Evolutionary conservation across 2,888 invertebrate genomes (phyloP).

Genomic region (Drosophila neonasuta): DNA sequence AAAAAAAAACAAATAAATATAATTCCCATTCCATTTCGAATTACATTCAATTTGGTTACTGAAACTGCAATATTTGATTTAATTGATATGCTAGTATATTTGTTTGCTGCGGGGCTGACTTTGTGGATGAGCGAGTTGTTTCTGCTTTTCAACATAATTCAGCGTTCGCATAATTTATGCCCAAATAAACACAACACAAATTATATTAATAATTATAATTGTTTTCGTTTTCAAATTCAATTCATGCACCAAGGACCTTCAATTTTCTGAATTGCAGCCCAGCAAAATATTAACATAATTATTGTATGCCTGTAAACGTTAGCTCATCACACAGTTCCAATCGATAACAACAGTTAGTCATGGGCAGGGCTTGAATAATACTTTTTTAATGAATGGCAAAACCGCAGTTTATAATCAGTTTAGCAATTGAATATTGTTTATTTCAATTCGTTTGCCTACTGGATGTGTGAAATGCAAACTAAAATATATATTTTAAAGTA

Average conservation of each 20-base stretch:
- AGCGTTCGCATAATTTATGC: conserved; percentile 55
- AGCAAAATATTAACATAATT: conserved; percentile 45
- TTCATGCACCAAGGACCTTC: conserved; percentile 26
- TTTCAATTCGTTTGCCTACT: conserved; percentile 3
- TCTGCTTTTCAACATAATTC: conserved; percentile 47
- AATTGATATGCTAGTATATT: conserved; percentile 58
- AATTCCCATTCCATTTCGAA: conserved; percentile 4
- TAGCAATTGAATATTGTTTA: conserved; percentile 38
- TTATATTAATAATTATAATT: conserved; percentile 54
- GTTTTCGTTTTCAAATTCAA: conserved; percentile 29
- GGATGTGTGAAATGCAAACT: conserved; percentile 1
- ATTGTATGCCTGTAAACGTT: conserved; percentile 23
- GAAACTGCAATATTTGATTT: conserved; percentile 23
- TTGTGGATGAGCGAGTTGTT: conserved; percentile 20
- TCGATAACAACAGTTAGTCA: neutral
- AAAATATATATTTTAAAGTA: neutral
- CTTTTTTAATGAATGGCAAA: conserved; percentile 27
- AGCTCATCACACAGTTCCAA: no score
- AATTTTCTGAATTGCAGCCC: conserved; percentile 25
- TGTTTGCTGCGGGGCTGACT: conserved; percentile 3
- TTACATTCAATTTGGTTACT: conserved; percentile 49
- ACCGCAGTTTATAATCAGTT: conserved; percentile 43
- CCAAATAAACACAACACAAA: conserved; percentile 58
- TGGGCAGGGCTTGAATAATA: conserved; percentile 25
- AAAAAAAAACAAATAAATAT: conserved; percentile 14